Conservation (phyloP, 2,888 invertebrate genomes). For the Orgyia antiqua region DNA sequence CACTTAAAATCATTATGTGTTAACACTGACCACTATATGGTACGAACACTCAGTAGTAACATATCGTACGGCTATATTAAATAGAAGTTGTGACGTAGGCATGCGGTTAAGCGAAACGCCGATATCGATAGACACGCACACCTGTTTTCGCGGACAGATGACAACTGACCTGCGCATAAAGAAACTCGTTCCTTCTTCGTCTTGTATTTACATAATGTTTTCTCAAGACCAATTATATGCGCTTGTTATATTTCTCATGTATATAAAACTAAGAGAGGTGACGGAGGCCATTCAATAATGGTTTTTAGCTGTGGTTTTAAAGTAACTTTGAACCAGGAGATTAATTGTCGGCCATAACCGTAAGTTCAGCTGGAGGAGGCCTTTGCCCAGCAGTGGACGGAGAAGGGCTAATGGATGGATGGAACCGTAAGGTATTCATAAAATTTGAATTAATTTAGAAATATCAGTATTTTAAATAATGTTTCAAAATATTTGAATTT, state of each 20-base stretch:
- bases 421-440: no score
- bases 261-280: conserved; percentile 1
- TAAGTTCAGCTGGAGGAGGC: no score
- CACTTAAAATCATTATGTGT: conserved; percentile 26
- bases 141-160: conserved; percentile 29
- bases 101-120: conserved; percentile 28
- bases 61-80: conserved; percentile 40
- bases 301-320: no score
- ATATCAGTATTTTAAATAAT: no score
- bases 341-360: no score
- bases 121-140: conserved; percentile 35
- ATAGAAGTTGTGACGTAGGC: conserved; percentile 34
- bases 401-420: no score
- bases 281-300: conserved; percentile 5
- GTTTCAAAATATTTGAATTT: no score
- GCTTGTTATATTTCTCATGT: conserved; percentile 9
- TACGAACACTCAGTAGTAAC: conserved; percentile 34
- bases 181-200: conserved; percentile 6
- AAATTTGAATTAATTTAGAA: no score
- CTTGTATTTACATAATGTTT: conserved; percentile 15
- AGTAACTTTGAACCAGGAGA: no score
- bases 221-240: conserved; percentile 24
- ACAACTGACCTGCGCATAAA: conserved; percentile 35
- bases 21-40: conserved; percentile 27
- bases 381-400: no score